Evolutionary conservation across 2,888 invertebrate species (phyloP).

Genomic region (Dioctria rufipes): DNA sequence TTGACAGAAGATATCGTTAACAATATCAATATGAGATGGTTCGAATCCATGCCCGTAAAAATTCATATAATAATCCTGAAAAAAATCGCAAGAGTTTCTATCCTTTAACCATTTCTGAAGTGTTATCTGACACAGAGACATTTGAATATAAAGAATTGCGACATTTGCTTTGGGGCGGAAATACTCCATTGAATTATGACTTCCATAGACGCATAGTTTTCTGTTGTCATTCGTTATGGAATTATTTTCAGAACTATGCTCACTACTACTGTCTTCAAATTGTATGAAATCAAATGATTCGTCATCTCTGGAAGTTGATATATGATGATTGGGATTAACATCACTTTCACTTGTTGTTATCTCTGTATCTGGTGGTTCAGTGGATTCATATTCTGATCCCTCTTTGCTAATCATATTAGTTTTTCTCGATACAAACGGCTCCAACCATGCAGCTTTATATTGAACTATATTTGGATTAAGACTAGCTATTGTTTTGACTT

Average conservation of each 20-base stretch:
- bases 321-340: neutral
- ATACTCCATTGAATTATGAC: conserved; percentile 41
- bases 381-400: conserved; percentile 20
- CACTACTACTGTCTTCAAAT: conserved; percentile 51
- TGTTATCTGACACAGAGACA: conserved; percentile 85
- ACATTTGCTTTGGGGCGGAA: conserved; percentile 74
- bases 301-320: conserved; percentile 64
- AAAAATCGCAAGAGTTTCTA: conserved; percentile 71
- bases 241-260: neutral
- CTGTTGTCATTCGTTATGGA: conserved; percentile 19
- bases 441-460: conserved; percentile 89
- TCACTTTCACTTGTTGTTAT: neutral
- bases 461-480: conserved; percentile 85
- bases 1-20: conserved; percentile 79
- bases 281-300: conserved; percentile 64
- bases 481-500: conserved; percentile 86
- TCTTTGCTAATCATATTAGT: neutral
- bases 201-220: conserved; percentile 55
- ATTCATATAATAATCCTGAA: conserved; percentile 56
- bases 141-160: conserved; percentile 86
- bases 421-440: conserved; percentile 73
- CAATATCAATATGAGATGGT: conserved; percentile 70
- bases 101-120: conserved; percentile 83
- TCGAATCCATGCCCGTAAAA: conserved; percentile 38
- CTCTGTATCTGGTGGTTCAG: neutral